A percentile compares a stretch with the other conserved stretches of the same genome.
Evolutionary conservation across 2,797 vertebrate species (phyloP).

Genomic region (Eutrigla gurnardus): DNA sequence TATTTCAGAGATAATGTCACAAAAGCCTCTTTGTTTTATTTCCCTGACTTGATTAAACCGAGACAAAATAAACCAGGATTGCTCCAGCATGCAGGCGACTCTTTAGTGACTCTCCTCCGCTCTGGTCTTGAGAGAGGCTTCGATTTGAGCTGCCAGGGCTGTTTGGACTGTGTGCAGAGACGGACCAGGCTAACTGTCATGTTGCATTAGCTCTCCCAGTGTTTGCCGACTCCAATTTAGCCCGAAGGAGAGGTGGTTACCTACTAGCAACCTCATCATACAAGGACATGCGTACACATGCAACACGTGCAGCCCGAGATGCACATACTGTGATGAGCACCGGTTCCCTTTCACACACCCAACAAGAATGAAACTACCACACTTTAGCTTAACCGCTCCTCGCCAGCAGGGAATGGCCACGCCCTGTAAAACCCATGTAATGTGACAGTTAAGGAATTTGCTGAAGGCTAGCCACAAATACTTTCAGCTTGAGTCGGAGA

Average conservation of each 20-base stretch:
- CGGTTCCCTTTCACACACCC: constrained; percentile 16
- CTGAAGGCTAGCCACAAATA: constrained; percentile 80
- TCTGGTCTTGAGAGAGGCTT: constrained; percentile 43
- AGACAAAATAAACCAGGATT: not conserved
- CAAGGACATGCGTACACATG: constrained; percentile 64
- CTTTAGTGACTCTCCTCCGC: not conserved
- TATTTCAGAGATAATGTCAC: not conserved
- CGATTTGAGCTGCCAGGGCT: constrained; percentile 42
- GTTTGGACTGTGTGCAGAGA: constrained; percentile 50
- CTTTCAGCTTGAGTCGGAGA: constrained; percentile 73
- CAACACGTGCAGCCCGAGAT: constrained; percentile 38
- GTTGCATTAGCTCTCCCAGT: constrained; percentile 71
- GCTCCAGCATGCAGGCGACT: not conserved
- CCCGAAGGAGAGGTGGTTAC: constrained; percentile 76
- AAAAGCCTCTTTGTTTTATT: constrained; percentile 11
- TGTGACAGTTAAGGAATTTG: constrained; percentile 79
- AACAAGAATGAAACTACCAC: constrained; percentile 21
- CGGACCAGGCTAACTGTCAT: constrained; percentile 76
- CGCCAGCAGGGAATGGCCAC: constrained; percentile 56
- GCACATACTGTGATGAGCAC: constrained; percentile 6
- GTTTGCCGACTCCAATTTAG: constrained; percentile 68
- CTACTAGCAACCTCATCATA: constrained; percentile 41
- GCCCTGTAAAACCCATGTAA: constrained; percentile 72
- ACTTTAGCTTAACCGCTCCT: constrained; percentile 32
- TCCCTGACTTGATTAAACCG: constrained; percentile 14